Conservation (phyloP, 30 jellyfish, hydroid and myxozoan genomes). For the Cassiopea andromeda region DNA sequence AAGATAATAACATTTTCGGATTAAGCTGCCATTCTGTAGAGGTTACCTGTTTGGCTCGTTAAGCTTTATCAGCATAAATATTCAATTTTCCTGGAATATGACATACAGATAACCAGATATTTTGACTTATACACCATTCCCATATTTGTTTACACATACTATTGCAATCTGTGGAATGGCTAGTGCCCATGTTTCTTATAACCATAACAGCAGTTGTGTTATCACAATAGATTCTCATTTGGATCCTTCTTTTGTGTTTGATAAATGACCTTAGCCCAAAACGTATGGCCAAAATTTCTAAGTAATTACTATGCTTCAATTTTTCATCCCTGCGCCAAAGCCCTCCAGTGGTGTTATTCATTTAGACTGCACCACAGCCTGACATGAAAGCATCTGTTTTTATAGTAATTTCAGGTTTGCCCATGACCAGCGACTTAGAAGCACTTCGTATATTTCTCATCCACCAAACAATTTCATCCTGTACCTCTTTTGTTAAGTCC, state of each 20-base stretch:
- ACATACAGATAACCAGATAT: constrained; percentile 33
- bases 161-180: constrained; percentile 29
- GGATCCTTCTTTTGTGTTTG: background rate
- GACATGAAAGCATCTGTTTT: background rate
- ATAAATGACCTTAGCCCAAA: constrained; percentile 19
- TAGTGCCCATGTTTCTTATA: constrained; percentile 35
- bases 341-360: background rate
- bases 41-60: background rate
- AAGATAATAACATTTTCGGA: background rate
- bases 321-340: constrained; percentile 10
- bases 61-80: constrained; percentile 30
- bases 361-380: background rate
- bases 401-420: background rate
- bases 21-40: constrained; percentile 28
- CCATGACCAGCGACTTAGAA: background rate
- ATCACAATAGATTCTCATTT: constrained; percentile 4
- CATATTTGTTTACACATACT: constrained; percentile 18
- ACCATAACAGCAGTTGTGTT: constrained; percentile 44
- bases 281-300: constrained; percentile 26
- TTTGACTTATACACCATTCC: constrained; percentile 20
- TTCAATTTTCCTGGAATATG: constrained; percentile 53
- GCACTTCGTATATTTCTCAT: background rate
- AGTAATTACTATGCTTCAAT: constrained; percentile 16
- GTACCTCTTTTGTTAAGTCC: background rate
- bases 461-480: background rate